Evolutionary conservation across 35 echinoderm and acorn worm genomes (phyloP), one percentile per base, ranked within the genome.

Genomic region (Ophiothrix spiculata): DNA sequence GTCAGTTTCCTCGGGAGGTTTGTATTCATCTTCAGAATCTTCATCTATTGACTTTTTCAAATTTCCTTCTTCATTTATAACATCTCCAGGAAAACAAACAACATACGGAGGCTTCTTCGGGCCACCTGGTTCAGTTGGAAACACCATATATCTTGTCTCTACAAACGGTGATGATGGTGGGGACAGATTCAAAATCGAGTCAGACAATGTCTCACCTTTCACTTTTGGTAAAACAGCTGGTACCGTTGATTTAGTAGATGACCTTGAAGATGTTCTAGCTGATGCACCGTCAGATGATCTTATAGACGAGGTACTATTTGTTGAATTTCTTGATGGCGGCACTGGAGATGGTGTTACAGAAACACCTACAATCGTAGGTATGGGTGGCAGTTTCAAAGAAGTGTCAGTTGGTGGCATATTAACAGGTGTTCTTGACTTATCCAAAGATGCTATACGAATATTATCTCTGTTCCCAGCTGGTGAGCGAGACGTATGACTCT

Each of bases 131-230:
- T 36, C 64, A 6, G 79, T 49, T 1, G 88, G 88, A 75, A 90
- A 90, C 32, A 90, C 88, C 36, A 90, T 75, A 74, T 90, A 90
- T 40, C 81, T 75, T 29, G 88, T 90, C 77, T 90, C 88, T 38
- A 90, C 31, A 75, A 84, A 90, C 17, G 88, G 81, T 36, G 81
- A 83, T 37, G 88, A 83, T 33, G 81, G 80, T n/a, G 88, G 88
- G 38, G 80, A 80, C 38, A 83, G 28, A 28, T 84, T 16, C 42
- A 84, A 25, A 28, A 69, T 25, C 16, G 16, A 25, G 29, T 69
- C 60, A 2, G 60, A 28, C 1, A 69, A 4, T 15, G 2, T 69
- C 17, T 69, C 60, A 69, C 4, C 25, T 2, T 4, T 25, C 60
- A 15, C 25, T 69, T 69, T 69, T 2, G 60, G 60, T 28, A 69